Conservation (phyloP, 2,113 vertebrate species). For the Pterocles gutturalis region DNA sequence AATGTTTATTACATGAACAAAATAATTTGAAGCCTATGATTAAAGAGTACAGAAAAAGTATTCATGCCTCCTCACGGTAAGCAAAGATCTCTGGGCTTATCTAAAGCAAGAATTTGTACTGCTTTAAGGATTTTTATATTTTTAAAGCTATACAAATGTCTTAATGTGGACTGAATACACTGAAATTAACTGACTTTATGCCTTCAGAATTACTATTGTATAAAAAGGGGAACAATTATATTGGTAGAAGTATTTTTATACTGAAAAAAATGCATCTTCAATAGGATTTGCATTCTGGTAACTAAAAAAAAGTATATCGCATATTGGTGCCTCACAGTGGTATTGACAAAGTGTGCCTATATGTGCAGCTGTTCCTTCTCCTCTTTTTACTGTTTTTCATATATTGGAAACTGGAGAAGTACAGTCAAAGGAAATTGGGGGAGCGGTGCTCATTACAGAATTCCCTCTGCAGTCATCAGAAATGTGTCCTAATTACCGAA, state of each 20-base stretch:
- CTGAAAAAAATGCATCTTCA: not conserved
- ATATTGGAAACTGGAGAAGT: not conserved
- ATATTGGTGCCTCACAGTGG: not conserved
- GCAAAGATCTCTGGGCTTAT: not conserved
- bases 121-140: not conserved
- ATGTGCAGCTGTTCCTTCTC: not conserved
- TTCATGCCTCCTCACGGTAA: not conserved
- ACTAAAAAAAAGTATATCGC: not conserved
- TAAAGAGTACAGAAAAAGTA: not conserved
- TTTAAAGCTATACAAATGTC: not conserved
- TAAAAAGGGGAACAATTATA: not conserved
- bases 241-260: not conserved
- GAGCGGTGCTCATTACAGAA: not conserved
- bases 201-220: not conserved
- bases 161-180: not conserved
- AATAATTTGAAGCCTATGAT: not conserved
- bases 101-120: not conserved
- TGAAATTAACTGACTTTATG: not conserved
- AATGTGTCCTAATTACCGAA: not conserved
- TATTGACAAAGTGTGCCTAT: not conserved
- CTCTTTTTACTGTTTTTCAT: not conserved
- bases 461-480: not conserved
- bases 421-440: not conserved
- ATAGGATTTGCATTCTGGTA: not conserved
- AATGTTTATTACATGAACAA: not conserved